Percentiles rank a stretch among this genome's conserved stretches.
Evolutionary conservation across 2,113 vertebrate species (phyloP).

Genomic region (Pseudorasbora parva): DNA sequence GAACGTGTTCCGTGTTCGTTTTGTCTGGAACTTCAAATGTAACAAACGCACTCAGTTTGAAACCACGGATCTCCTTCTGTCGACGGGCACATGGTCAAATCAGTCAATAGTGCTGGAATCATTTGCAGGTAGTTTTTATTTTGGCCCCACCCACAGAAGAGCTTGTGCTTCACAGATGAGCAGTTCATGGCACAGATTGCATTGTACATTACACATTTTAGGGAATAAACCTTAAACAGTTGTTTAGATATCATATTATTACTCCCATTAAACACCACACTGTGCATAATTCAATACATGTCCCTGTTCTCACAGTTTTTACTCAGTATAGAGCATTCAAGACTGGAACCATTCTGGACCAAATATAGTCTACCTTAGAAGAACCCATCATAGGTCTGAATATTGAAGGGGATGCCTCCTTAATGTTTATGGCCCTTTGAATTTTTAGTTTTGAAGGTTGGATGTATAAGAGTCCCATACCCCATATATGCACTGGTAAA

Average conservation of each 20-base stretch:
- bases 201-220: not conserved
- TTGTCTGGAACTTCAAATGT: constrained; percentile 64
- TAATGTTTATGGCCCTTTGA: not conserved
- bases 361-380: not conserved
- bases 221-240: not conserved
- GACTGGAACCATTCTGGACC: not conserved
- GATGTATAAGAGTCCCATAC: not conserved
- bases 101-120: not conserved
- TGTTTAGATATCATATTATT: not conserved
- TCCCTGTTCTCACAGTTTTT: not conserved
- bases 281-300: not conserved
- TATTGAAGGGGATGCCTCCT: not conserved
- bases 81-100: not conserved
- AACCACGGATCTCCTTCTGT: not conserved
- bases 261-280: not conserved
- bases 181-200: constrained; percentile 25
- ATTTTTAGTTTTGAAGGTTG: not conserved
- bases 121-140: constrained; percentile 30
- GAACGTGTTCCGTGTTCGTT: constrained; percentile 49
- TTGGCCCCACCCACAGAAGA: constrained; percentile 41
- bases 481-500: not conserved
- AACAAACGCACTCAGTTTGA: not conserved
- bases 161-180: constrained; percentile 34
- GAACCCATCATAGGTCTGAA: not conserved
- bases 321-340: not conserved